phyloP scores from a whole-genome alignment of 2,113 vertebrate species.

The Actenoides hombroni region DNA sequence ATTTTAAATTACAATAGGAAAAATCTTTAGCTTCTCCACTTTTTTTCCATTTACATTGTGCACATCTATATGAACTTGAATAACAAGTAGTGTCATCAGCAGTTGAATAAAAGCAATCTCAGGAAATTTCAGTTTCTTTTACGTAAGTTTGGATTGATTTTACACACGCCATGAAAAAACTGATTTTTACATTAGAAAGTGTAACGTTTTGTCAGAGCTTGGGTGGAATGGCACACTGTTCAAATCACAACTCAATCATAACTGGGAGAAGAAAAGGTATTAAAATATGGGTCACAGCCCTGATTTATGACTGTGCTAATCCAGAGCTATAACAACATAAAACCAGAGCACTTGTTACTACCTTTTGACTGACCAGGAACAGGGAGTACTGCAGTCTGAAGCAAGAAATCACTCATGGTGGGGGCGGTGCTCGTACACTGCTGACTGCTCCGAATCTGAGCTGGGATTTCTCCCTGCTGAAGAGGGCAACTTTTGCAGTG shows the following conservation, averaged over 20 bases:
- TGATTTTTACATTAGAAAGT: not conserved
- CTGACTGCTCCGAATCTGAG: not conserved
- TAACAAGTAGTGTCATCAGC: not conserved
- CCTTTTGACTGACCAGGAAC: not conserved
- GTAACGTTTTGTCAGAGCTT: not conserved
- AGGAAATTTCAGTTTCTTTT: not conserved
- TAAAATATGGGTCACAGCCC: not conserved
- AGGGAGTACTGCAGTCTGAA: not conserved
- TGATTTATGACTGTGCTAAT: not conserved
- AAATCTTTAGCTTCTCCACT: not conserved
- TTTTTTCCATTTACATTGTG: not conserved
- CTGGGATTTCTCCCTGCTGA: not conserved
- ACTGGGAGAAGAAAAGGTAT: not conserved
- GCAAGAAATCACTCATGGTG: accelerated
- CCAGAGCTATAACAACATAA: not conserved
- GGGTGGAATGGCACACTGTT: not conserved
- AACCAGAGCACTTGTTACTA: not conserved
- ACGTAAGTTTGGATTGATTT: not conserved
- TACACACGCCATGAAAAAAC: not conserved
- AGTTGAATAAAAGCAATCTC: not conserved
- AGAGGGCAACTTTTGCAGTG: not conserved
- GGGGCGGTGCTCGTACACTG: accelerated
- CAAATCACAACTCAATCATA: not conserved
- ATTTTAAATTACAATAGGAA: not conserved
- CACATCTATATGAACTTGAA: not conserved